Conservation (phyloP, 2,888 invertebrate genomes). For the Chloromyia formosa region DNA sequence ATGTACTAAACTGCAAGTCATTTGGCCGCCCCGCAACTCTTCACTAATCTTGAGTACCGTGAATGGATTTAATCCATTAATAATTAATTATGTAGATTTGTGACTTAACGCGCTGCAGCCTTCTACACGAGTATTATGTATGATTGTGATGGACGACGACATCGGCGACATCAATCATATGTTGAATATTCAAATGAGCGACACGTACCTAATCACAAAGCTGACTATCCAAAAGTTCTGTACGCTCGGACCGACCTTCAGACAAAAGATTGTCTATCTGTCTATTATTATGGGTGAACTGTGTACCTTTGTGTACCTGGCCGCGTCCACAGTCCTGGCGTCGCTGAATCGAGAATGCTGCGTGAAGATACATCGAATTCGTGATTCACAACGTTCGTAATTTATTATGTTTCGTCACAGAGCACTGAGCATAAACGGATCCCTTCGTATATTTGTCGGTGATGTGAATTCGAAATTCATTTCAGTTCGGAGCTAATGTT, state of each 20-base stretch:
- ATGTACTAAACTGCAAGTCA: conserved; percentile 16
- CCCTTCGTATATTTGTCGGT: too few species aligned
- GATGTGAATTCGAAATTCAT: not conserved
- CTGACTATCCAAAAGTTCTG: conserved; percentile 4
- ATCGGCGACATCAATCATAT: conserved; percentile 28
- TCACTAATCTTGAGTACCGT: not conserved
- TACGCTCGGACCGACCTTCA: not conserved
- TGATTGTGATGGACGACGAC: conserved; percentile 24
- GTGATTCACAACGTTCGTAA: too few species aligned
- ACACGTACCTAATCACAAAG: conserved; percentile 30
- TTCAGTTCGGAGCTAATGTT: not conserved
- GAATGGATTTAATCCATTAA: conserved; percentile 32
- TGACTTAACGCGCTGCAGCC: not conserved
- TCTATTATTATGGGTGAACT: not conserved
- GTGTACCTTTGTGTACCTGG: not conserved
- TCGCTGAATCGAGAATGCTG: not conserved
- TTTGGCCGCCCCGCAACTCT: conserved; percentile 8
- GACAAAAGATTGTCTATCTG: not conserved
- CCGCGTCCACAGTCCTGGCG: not conserved
- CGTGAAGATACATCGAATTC: conserved; percentile 5
- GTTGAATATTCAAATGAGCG: conserved; percentile 25
- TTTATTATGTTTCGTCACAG: too few species aligned
- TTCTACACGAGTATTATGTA: too few species aligned
- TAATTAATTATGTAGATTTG: conserved; percentile 18
- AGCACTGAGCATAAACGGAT: too few species aligned